Evolutionary conservation across 2,113 vertebrate genomes (phyloP), one percentile per base, ranked within the genome.

Genomic region (Canis aureus): DNA sequence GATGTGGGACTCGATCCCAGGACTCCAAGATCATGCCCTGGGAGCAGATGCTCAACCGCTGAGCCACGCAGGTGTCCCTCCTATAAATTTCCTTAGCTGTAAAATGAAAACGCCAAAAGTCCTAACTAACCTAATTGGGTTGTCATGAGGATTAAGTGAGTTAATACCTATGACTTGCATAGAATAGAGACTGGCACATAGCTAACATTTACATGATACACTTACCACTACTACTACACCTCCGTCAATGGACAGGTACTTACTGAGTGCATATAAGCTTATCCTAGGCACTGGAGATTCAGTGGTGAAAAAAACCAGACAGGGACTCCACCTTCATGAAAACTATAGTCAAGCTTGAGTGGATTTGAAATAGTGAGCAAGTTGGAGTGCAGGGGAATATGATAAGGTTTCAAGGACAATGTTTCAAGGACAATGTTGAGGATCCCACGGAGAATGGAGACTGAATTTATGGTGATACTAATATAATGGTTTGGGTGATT

Each of bases 341-440:
- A 49, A 3, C 82, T 43, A 69, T 11, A 66, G 51, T 86, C 49
- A 95, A 91, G 4, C 92, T 84, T 67, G 64, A 49, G 23, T 32
- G 22, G 25, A 55, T 95, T 81, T 86, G n/a, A 92, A 92, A 89
- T 67, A 86, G 73, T 83, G 29, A 60, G n/a, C 60, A 90, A 71
- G 15, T 64, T 76, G 89, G 55, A 49, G 1, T 55, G 17, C n/a
- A 78, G 49, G 17, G 32, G 73, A 53, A 78, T 43, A 60, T 8
- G 35, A 15, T 64, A 90, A 59, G 43, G 95, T 66, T 93, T 93
- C 62, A 91, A 92, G 62, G 35, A 69, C 69, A 64, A 8, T 76
- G 51, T 29, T 53, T 93, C 62, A 91, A 92, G 62, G 35, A 69
- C 69, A 64, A 8, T 76, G 51, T 29, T 53, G 25, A 90, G 19